Percentiles rank a stretch among this genome's conserved stretches.
Conservation (phyloP, 2,888 invertebrate species). For the Oscheius sp. region DNA sequence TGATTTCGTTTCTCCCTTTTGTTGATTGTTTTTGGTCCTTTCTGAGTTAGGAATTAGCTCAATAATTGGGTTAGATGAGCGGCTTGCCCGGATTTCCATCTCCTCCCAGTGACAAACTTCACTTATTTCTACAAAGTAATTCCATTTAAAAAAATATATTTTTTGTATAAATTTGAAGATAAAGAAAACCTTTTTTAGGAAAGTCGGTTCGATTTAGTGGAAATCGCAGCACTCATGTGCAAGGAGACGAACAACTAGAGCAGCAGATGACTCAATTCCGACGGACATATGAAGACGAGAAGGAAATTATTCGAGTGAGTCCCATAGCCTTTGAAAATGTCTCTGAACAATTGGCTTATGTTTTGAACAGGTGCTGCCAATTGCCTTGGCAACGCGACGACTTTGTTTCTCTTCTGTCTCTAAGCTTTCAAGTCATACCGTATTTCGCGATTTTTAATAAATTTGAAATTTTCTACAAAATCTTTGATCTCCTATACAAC, state of each 20-base stretch:
- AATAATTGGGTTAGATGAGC: no score
- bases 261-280: background rate
- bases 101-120: no score
- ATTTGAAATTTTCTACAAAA: no score
- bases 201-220: conserved; percentile 22
- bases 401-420: background rate
- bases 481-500: no score
- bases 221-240: background rate
- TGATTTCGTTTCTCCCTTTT: background rate
- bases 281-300: background rate
- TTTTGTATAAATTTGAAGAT: no score
- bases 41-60: no score
- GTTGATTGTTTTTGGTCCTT: no score
- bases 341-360: background rate
- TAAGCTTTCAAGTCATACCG: background rate
- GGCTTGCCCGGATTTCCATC: no score
- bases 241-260: background rate
- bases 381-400: background rate
- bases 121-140: no score
- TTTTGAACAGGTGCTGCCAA: background rate
- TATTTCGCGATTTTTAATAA: no score
- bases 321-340: background rate
- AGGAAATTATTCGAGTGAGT: conserved; percentile 9
- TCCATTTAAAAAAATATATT: no score
- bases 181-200: background rate